Conservation (phyloP, 2,888 invertebrate genomes). For the Heliconius cydno region DNA sequence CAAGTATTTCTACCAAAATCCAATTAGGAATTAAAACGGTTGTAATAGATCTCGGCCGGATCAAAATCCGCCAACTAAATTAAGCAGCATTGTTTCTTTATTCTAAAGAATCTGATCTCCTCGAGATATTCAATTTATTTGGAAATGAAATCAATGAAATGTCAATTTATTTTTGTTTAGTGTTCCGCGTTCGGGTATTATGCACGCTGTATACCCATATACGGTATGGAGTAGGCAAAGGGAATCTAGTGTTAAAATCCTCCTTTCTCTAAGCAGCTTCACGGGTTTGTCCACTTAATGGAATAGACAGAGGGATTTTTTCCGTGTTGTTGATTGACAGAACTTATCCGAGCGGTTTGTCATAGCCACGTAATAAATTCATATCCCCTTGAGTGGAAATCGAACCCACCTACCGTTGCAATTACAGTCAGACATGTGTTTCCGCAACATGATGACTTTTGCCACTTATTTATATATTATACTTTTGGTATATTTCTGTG, state of each 20-base stretch:
- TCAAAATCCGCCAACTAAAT: conserved; percentile 47
- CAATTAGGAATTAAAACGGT: conserved; percentile 45
- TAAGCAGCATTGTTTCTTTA: conserved; percentile 45
- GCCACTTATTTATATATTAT: too few relatives aligned
- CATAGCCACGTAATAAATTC: too few relatives aligned
- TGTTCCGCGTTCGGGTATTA: background rate
- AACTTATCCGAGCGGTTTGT: background rate
- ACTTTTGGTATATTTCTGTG: too few relatives aligned
- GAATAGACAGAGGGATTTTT: too few relatives aligned
- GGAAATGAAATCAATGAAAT: conserved; percentile 36
- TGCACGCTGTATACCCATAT: background rate
- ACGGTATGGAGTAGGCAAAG: background rate
- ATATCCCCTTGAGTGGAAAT: too few relatives aligned
- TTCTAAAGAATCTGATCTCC: conserved; percentile 33
- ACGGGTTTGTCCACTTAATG: too few relatives aligned
- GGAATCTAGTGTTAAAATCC: background rate
- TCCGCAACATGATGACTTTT: too few relatives aligned
- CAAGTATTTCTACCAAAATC: conserved; percentile 22
- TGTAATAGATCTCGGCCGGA: conserved; percentile 46
- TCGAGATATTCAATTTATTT: conserved; percentile 35
- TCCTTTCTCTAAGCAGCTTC: background rate
- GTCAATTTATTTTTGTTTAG: conserved; percentile 15
- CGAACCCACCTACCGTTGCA: too few relatives aligned
- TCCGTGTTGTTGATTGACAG: background rate
- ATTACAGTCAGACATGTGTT: too few relatives aligned